phyloP scores from a whole-genome alignment of 2,888 invertebrate species.

The Harpagoxenus sublaevis region DNA sequence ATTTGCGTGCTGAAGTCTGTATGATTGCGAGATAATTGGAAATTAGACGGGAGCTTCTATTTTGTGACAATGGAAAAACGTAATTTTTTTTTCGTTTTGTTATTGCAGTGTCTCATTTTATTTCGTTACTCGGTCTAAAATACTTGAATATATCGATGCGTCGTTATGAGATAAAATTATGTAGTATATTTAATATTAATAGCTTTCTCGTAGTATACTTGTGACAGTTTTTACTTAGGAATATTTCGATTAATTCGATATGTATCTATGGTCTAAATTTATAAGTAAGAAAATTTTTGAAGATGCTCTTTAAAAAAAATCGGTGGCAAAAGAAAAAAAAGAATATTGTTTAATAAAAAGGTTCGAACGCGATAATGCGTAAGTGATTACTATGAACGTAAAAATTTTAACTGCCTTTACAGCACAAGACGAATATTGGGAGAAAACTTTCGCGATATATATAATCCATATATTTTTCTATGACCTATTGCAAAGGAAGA shows the following conservation, averaged over 20 bases:
- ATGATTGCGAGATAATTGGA: not conserved
- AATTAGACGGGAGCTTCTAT: not conserved
- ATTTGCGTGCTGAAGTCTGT: not conserved
- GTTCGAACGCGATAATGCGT: slow-evolving; percentile 26
- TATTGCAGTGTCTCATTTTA: not conserved
- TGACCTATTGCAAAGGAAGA: slow-evolving; percentile 42
- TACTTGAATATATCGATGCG: slow-evolving; percentile 5
- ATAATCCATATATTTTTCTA: slow-evolving; percentile 69
- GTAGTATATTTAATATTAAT: slow-evolving; percentile 25
- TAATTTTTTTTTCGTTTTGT: not conserved
- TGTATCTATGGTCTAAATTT: not conserved
- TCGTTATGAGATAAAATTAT: slow-evolving; percentile 31
- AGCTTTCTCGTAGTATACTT: slow-evolving; percentile 16
- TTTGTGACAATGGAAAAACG: not conserved
- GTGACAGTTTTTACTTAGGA: slow-evolving; percentile 22
- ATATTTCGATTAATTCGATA: slow-evolving; percentile 9
- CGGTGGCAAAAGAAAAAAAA: not conserved
- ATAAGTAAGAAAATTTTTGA: slow-evolving; percentile 1
- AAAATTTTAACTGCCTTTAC: slow-evolving; percentile 40
- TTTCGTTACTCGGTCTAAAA: not conserved
- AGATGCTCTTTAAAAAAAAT: not conserved
- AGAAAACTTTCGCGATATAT: slow-evolving; percentile 30
- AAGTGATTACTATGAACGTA: slow-evolving; percentile 43
- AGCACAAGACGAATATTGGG: slow-evolving; percentile 3
- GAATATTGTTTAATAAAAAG: not conserved